Evolutionary conservation across 2,888 invertebrate species (phyloP).

Genomic region (Trichopoda pennipes): DNA sequence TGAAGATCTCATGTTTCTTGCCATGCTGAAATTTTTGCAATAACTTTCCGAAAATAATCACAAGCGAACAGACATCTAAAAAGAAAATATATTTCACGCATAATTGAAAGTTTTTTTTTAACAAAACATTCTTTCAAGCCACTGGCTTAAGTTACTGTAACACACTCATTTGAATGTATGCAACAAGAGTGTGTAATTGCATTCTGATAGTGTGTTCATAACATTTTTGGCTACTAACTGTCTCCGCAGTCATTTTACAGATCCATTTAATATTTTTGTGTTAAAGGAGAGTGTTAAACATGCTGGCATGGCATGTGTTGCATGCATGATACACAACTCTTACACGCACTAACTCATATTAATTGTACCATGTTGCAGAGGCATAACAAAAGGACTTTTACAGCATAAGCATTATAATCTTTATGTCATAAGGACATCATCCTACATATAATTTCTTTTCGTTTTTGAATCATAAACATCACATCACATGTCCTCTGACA

Average conservation of each 20-base stretch:
- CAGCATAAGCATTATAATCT: constrained; percentile 42
- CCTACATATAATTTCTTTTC: constrained; percentile 7
- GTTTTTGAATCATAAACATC: constrained; percentile 44
- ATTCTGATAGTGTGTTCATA: constrained; percentile 45
- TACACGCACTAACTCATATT: background rate
- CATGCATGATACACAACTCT: constrained; percentile 47
- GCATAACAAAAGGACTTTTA: constrained; percentile 49
- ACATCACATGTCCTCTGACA: constrained; percentile 26
- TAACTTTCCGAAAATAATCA: too few species aligned
- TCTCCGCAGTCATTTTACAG: constrained; percentile 15
- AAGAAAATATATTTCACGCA: too few species aligned
- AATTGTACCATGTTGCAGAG: constrained; percentile 1
- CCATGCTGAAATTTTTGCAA: too few species aligned
- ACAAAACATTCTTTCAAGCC: background rate
- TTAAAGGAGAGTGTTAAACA: constrained; percentile 51
- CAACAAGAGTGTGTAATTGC: background rate
- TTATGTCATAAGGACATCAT: constrained; percentile 43
- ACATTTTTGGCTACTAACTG: constrained; percentile 45
- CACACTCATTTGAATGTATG: background rate
- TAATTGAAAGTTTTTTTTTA: background rate
- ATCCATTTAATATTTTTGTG: constrained; percentile 51
- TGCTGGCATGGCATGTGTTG: constrained; percentile 58
- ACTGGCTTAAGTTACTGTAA: constrained; percentile 1
- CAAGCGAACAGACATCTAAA: too few species aligned
- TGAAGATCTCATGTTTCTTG: too few species aligned